phyloP scores from a whole-genome alignment of 2,888 invertebrate species.

The Leptopilina drosophilae region DNA sequence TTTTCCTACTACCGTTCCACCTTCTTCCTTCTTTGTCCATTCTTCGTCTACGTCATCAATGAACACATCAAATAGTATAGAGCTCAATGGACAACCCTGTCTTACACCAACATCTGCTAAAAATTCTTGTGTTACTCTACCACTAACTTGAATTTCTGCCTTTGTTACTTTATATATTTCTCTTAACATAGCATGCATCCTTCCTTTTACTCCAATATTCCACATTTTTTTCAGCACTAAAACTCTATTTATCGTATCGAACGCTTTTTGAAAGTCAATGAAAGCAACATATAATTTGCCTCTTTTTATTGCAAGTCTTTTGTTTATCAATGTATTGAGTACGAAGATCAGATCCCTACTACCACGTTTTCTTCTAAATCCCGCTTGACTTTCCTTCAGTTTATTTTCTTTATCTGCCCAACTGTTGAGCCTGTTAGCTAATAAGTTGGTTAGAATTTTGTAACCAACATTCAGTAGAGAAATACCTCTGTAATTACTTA shows the following conservation, averaged over 20 bases:
- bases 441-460: not conserved
- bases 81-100: constrained; percentile 10
- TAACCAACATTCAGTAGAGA: not conserved
- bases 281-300: not conserved
- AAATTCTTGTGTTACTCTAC: not conserved
- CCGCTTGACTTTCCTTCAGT: too few species aligned
- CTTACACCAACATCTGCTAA: not conserved
- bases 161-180: not conserved
- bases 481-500: not conserved
- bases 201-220: constrained; percentile 30
- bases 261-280: not conserved
- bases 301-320: not conserved
- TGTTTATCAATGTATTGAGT: not conserved
- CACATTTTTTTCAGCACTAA: constrained; percentile 22
- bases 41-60: constrained; percentile 12
- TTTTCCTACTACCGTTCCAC: not conserved
- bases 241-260: constrained; percentile 35
- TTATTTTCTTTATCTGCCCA: constrained; percentile 16
- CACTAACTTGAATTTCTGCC: not conserved
- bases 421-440: not conserved
- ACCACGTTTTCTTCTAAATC: not conserved
- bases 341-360: not conserved
- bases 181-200: constrained; percentile 24
- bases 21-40: not conserved
- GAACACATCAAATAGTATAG: not conserved